Evolutionary conservation across 2,113 vertebrate species (phyloP), one percentile per base, ranked within the genome.

Genomic region (Paradoxurus hermaphroditus): DNA sequence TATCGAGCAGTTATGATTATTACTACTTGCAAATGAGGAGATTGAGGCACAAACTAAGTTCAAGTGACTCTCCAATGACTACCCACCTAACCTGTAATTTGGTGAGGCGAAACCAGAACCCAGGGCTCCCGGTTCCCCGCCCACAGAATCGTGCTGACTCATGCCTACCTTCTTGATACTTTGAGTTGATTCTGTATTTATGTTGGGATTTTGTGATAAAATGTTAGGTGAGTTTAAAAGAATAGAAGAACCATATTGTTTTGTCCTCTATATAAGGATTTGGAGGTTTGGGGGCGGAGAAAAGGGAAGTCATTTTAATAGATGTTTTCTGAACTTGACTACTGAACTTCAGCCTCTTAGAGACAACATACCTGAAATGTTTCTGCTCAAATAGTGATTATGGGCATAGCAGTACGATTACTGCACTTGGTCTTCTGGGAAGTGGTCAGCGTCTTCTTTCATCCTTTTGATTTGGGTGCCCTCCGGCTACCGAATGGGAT

Each of bases 321-420:
- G 75, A 90, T 84, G 86, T 92, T 94, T 96, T 97, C 82, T 89
- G 41, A 95, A 97, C 19, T 91, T 96, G 34, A 94, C 86, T 77
- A 73, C 92, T 89, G 93, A 98, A 96, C 81, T 96, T 98, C 59
- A 63, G 67, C 91, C 83, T 97, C 81, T 86, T 96, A 89, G 81
- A 95, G 86, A 83, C 86, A 93, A 78, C 79, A 94, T 92, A 90
- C 83, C 92, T 97, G 89, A 88, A 96, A 91, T 82, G 81, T 77
- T 92, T 96, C 90, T 90, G 86, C 70, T 94, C 46, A 95, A 92
- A 96, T 41, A 75, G 89, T 97, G 95, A 98, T 97, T 97, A 85
- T 75, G 59, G 92, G 70, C 77, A 90, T 82, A 79, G 86, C 31
- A 90, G 85, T 95, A 95, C 88, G 94, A 95, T 96, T 62, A 97